phyloP scores from a whole-genome alignment of 2,888 invertebrate genomes.

The Athalia cordata region DNA sequence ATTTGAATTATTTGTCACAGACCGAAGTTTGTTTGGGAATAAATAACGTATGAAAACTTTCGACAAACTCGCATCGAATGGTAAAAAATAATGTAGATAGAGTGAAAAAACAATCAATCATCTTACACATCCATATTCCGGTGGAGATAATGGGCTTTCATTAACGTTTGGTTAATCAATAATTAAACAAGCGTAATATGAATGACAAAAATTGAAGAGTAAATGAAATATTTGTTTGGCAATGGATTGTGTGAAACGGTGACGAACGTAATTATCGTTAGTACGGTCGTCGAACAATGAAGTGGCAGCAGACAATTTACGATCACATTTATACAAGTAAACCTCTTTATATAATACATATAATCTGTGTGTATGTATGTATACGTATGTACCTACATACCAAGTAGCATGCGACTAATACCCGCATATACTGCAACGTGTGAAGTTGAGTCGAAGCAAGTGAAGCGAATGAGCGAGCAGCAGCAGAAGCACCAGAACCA shows the following conservation, averaged over 20 bases:
- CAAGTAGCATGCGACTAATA: background rate
- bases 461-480: conserved; percentile 23
- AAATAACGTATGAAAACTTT: no score
- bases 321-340: background rate
- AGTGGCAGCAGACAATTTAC: conserved; percentile 28
- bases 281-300: conserved; percentile 27
- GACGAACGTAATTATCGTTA: background rate
- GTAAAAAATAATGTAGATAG: background rate
- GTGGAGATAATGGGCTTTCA: background rate
- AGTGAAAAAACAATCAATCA: background rate
- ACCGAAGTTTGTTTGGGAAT: no score
- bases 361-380: background rate
- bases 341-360: background rate
- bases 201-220: conserved; percentile 22
- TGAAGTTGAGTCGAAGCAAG: conserved; percentile 34
- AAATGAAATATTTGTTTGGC: conserved; percentile 5
- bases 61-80: no score
- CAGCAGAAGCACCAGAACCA: background rate
- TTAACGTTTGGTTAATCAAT: conserved; percentile 13
- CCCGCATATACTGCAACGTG: background rate
- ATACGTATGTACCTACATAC: background rate
- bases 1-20: no score
- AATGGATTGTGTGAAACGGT: background rate
- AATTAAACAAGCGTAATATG: conserved; percentile 12
- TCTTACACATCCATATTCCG: no score